Evolutionary conservation across 2,113 vertebrate genomes (phyloP).

Genomic region (Pungitius pungitius): DNA sequence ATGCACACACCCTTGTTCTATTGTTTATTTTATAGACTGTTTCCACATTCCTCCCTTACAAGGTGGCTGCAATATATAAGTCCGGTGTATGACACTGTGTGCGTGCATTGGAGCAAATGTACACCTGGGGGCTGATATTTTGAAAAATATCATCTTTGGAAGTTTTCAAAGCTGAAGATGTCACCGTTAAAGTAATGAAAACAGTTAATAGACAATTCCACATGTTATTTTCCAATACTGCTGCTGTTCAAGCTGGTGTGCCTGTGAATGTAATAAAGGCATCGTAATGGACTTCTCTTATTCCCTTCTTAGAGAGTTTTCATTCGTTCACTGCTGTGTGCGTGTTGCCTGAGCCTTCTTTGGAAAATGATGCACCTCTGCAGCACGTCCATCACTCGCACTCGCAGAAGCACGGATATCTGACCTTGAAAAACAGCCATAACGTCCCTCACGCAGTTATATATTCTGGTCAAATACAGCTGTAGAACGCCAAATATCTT

Average conservation of each 20-base stretch:
- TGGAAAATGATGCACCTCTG: not conserved
- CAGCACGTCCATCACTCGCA: constrained; percentile 9
- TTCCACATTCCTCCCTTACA: not conserved
- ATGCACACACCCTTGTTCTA: not conserved
- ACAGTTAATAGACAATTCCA: not conserved
- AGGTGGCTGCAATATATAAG: not conserved
- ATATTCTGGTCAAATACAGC: not conserved
- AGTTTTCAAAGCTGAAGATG: constrained; percentile 3
- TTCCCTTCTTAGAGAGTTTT: not conserved
- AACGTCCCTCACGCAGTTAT: not conserved
- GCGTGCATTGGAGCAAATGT: not conserved
- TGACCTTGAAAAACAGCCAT: not conserved
- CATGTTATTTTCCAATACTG: not conserved
- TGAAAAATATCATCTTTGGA: not conserved
- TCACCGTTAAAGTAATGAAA: not conserved
- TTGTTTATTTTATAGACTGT: not conserved
- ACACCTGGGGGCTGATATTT: not conserved
- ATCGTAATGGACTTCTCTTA: not conserved
- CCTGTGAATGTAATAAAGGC: not conserved
- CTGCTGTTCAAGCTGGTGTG: not conserved
- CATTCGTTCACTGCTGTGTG: not conserved
- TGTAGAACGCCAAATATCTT: too few relatives aligned
- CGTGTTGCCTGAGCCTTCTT: not conserved
- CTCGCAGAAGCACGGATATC: not conserved
- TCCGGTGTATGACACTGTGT: not conserved